Evolutionary conservation across 1,140 invertebrate genomes (phyloP).

Genomic region (Elysia chlorotica): DNA sequence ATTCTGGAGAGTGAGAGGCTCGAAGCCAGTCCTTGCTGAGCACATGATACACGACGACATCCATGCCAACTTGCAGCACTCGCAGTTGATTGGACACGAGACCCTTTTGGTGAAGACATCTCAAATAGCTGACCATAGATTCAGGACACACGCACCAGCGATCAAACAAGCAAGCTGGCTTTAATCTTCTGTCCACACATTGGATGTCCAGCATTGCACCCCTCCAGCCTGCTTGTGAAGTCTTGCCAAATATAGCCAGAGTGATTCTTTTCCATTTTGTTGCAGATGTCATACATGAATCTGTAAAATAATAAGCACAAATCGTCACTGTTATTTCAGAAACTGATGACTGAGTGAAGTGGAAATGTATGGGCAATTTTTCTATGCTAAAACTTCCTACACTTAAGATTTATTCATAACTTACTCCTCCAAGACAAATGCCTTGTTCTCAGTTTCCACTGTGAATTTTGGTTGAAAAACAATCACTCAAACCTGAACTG

Average conservation of each 20-base stretch:
- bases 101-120: not conserved
- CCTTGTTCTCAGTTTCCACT: too few species aligned
- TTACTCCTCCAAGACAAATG: too few species aligned
- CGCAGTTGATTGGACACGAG: not conserved
- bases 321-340: too few species aligned
- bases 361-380: too few species aligned
- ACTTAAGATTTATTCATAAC: too few species aligned
- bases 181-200: not conserved
- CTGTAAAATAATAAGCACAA: too few species aligned
- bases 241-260: not conserved
- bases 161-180: conserved; percentile 8
- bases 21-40: not conserved
- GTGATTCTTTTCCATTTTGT: not conserved
- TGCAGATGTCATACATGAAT: too few species aligned
- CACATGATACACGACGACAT: not conserved
- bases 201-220: not conserved
- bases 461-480: too few species aligned
- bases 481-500: too few species aligned
- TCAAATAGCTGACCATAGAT: not conserved
- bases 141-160: not conserved
- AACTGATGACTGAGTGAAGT: too few species aligned
- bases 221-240: not conserved
- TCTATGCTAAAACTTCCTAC: too few species aligned
- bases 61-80: not conserved
- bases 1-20: not conserved